A percentile compares a stretch with the other conserved stretches of the same genome.
phyloP scores from a whole-genome alignment of 2,888 invertebrate genomes.

The Plusia festucae region DNA sequence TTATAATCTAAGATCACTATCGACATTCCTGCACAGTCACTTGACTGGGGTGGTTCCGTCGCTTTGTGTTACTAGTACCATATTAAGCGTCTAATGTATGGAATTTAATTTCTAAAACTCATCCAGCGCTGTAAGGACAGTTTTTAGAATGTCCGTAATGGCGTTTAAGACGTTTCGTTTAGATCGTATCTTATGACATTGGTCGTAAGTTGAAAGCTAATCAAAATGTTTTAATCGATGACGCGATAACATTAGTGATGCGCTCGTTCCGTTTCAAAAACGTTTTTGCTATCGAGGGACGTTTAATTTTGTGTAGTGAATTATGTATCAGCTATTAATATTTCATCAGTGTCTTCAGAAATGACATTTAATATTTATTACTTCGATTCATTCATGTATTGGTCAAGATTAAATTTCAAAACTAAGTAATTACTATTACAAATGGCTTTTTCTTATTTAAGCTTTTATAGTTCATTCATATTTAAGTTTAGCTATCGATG shows the following conservation, averaged over 20 bases:
- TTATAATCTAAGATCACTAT: conserved; percentile 85
- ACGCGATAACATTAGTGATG: conserved; percentile 85
- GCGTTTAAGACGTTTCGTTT: conserved; percentile 81
- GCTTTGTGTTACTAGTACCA: conserved; percentile 86
- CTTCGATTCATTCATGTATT: conserved; percentile 8
- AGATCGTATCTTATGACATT: conserved; percentile 84
- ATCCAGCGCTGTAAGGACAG: conserved; percentile 75
- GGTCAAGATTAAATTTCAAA: not conserved
- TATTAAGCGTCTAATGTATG: conserved; percentile 86
- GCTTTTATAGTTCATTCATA: conserved; percentile 2
- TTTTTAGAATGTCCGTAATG: conserved; percentile 75
- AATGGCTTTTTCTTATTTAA: not conserved
- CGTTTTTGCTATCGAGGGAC: conserved; percentile 56
- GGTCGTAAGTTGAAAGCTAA: conserved; percentile 88
- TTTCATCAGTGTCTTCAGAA: conserved; percentile 33
- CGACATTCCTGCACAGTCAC: conserved; percentile 87
- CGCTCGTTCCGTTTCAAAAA: conserved; percentile 59
- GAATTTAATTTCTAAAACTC: conserved; percentile 86
- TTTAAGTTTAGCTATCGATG: too few species aligned
- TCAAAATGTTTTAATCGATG: conserved; percentile 89
- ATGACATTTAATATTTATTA: conserved; percentile 30
- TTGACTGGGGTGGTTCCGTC: conserved; percentile 87
- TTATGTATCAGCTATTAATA: conserved; percentile 46
- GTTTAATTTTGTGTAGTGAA: conserved; percentile 40
- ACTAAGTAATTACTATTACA: conserved; percentile 3